phyloP scores from a whole-genome alignment of 2,113 vertebrate species.

The Sylvia atricapilla region DNA sequence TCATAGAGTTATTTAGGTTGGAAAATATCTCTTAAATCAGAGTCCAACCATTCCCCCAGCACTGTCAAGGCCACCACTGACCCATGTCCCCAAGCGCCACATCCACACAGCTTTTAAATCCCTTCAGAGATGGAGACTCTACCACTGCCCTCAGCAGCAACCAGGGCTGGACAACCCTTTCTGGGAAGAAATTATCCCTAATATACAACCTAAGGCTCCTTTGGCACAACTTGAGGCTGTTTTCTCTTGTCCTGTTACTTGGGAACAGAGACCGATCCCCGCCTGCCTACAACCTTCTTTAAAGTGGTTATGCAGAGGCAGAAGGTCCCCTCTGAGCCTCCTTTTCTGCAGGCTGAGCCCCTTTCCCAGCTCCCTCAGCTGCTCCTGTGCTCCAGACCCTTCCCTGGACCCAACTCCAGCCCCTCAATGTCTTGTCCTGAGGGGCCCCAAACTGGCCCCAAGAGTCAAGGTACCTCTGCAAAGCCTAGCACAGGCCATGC shows the following conservation, averaged over 20 bases:
- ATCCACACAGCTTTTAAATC: fast-evolving
- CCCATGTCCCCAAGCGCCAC: too few relatives aligned
- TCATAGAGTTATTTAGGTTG: not conserved
- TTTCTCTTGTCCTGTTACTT: not conserved
- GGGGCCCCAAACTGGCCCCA: not conserved
- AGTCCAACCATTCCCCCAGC: fast-evolving
- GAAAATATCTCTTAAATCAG: not conserved
- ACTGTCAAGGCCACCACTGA: not conserved
- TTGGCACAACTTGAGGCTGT: fast-evolving
- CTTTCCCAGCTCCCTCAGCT: not conserved
- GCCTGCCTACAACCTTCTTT: too few relatives aligned
- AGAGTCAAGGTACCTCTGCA: fast-evolving
- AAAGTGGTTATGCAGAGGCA: not conserved
- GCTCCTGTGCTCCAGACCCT: not conserved
- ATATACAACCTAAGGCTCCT: not conserved
- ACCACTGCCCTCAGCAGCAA: not conserved
- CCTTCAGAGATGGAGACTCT: not conserved
- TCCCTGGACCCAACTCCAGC: fast-evolving
- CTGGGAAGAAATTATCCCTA: too few relatives aligned
- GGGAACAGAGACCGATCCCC: fast-evolving
- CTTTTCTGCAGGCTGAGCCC: not conserved
- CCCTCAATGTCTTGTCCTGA: not conserved
- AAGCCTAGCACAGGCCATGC: too few relatives aligned
- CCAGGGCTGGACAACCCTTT: fast-evolving
- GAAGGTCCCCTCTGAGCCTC: fast-evolving